Evolutionary conservation across 2,888 invertebrate species (phyloP).

Genomic region (Anoncus sp.): DNA sequence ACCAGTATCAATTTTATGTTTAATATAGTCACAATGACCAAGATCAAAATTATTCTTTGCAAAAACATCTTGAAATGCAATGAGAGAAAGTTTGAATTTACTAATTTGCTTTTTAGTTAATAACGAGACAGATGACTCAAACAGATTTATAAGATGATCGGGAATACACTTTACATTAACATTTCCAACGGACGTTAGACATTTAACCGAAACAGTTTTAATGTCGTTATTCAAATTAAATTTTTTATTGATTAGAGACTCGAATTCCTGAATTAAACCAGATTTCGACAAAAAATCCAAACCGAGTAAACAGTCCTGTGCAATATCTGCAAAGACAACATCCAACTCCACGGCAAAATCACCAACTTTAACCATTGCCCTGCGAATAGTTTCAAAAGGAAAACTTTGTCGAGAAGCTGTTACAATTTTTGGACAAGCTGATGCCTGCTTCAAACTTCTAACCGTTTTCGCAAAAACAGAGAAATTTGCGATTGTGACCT

Average conservation of each 20-base stretch:
- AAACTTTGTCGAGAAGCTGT: slow-evolving; percentile 13
- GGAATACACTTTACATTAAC: background rate
- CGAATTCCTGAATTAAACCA: slow-evolving; percentile 5
- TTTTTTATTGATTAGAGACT: background rate
- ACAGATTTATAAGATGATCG: background rate
- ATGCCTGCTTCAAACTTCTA: background rate
- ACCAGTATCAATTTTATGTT: slow-evolving; percentile 23
- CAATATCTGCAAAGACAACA: slow-evolving; percentile 7
- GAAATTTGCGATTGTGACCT: slow-evolving; percentile 3
- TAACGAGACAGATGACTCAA: background rate
- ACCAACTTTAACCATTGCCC: background rate
- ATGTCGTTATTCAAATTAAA: background rate
- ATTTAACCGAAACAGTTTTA: background rate
- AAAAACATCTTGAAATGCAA: background rate
- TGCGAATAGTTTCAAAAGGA: background rate
- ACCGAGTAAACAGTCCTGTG: background rate
- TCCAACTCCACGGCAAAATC: background rate
- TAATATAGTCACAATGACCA: slow-evolving; percentile 8
- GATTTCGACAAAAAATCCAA: slow-evolving; percentile 17
- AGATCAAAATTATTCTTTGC: slow-evolving; percentile 2
- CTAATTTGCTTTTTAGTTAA: background rate
- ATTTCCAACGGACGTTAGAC: background rate
- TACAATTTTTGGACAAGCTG: background rate
- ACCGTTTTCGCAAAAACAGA: background rate
- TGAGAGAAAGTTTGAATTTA: background rate